Percentiles rank a stretch among this genome's conserved stretches.
phyloP scores from a whole-genome alignment of 2,113 vertebrate genomes.

The Equus przewalskii region DNA sequence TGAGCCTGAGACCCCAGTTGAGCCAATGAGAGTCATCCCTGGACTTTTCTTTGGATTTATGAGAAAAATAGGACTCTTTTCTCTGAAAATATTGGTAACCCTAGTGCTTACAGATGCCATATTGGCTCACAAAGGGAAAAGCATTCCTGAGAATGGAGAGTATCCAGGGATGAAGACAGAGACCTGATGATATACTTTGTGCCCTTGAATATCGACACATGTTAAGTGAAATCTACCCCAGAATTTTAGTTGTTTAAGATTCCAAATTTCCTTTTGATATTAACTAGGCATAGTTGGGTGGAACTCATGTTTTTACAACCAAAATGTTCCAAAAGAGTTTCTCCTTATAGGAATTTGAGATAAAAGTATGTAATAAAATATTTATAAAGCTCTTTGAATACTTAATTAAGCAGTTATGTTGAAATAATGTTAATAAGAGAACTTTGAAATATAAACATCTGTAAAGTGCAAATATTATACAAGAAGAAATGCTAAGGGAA shows the following conservation, averaged over 20 bases:
- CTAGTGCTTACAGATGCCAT: not conserved
- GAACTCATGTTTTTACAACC: not conserved
- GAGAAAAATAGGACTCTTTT: not conserved
- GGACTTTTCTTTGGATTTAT: not conserved
- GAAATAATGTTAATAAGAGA: not conserved
- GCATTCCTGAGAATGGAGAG: not conserved
- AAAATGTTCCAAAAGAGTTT: not conserved
- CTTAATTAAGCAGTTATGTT: not conserved
- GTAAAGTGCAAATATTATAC: not conserved
- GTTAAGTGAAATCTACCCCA: not conserved
- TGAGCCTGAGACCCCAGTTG: not conserved
- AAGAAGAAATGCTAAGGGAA: not conserved
- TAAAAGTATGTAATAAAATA: conserved; percentile 50
- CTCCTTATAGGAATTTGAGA: conserved; percentile 39
- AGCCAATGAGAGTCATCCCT: not conserved
- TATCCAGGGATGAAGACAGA: not conserved
- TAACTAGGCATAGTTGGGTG: not conserved
- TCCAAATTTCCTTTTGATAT: not conserved
- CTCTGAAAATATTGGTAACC: conserved; percentile 13
- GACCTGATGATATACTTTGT: not conserved
- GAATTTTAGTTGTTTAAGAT: not conserved
- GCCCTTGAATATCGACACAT: not conserved
- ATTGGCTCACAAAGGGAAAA: not conserved
- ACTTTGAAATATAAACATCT: conserved; percentile 50
- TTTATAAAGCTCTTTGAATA: conserved; percentile 19